These are phyloP conservation scores for Drosophila meridionalis DNA, from an alignment of 2,888 invertebrate genomes.

Conservation along the genomic window DNA sequence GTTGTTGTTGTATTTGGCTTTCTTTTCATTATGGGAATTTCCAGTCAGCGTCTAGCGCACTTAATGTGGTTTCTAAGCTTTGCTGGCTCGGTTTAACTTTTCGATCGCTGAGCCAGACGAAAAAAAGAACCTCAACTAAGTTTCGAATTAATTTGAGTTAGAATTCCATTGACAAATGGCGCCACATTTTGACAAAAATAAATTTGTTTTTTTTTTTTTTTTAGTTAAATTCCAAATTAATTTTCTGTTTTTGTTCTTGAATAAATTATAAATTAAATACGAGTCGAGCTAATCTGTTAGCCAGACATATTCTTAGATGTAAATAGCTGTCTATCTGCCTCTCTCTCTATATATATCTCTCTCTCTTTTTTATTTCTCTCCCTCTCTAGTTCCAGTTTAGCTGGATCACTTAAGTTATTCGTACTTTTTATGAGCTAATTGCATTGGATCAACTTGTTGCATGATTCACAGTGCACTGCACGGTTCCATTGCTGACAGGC, in stretches of 20 bases:
- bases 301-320: slow-evolving; percentile 15
- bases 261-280: slow-evolving; percentile 21
- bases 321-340: background rate
- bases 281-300: slow-evolving; percentile 5
- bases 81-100: slow-evolving; percentile 14
- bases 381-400: background rate
- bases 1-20: slow-evolving; percentile 55
- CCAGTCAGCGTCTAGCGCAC: slow-evolving; percentile 60
- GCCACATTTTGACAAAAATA: slow-evolving; percentile 47
- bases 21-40: slow-evolving; percentile 67
- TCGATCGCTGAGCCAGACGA: slow-evolving; percentile 39
- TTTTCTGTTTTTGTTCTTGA: slow-evolving; percentile 7
- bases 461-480: slow-evolving; percentile 42
- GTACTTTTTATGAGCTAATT: slow-evolving; percentile 1
- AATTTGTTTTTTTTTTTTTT: slow-evolving; percentile 12
- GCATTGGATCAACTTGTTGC: slow-evolving; percentile 13
- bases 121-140: slow-evolving; percentile 33
- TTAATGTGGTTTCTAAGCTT: slow-evolving; percentile 32
- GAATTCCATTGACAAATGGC: slow-evolving; percentile 57
- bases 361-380: background rate
- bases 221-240: slow-evolving; percentile 8
- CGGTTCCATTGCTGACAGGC: background rate
- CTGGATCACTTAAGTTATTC: slow-evolving; percentile 1
- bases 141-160: slow-evolving; percentile 63
- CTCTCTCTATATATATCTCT: background rate